These are phyloP conservation scores for Lasioglossum leucozonium DNA, from an alignment of 2,888 invertebrate genomes.

Conservation along the genomic window DNA sequence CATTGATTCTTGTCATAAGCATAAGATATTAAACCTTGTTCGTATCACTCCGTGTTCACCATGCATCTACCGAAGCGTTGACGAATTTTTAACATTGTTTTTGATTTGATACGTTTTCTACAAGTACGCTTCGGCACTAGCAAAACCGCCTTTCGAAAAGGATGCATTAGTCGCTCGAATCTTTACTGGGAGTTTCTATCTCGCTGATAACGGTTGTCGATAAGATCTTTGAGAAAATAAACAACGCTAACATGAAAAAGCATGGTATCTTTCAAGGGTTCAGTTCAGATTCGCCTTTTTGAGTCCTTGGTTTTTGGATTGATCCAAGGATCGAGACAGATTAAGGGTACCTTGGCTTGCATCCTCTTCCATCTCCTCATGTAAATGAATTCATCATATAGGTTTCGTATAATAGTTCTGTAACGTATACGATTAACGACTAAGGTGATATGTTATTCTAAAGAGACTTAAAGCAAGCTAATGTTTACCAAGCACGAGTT, in stretches of 20 bases:
- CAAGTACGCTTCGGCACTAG: slow-evolving; percentile 53
- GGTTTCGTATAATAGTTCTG: slow-evolving; percentile 20
- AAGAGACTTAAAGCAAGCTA: slow-evolving; percentile 15
- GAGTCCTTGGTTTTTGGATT: slow-evolving; percentile 45
- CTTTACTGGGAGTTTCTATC: slow-evolving; percentile 66
- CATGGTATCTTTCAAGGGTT: slow-evolving; percentile 57
- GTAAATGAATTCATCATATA: slow-evolving; percentile 70
- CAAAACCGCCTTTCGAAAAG: slow-evolving; percentile 46
- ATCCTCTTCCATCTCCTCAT: slow-evolving; percentile 64
- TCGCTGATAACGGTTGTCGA: slow-evolving; percentile 60
- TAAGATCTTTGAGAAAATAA: slow-evolving; percentile 58
- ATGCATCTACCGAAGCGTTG: slow-evolving; percentile 68
- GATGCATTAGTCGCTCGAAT: slow-evolving; percentile 71
- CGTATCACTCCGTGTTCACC: slow-evolving; percentile 30
- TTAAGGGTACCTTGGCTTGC: slow-evolving; percentile 44
- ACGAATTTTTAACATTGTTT: slow-evolving; percentile 49
- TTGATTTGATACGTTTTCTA: slow-evolving; percentile 54
- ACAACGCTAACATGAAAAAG: slow-evolving; percentile 55
- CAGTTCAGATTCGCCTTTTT: slow-evolving; percentile 56
- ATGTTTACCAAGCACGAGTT: slow-evolving; percentile 13
- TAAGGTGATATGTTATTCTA: slow-evolving; percentile 31
- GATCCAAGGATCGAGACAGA: slow-evolving; percentile 35
- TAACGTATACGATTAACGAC: slow-evolving; percentile 36
- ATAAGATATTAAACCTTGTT: slow-evolving; percentile 14
- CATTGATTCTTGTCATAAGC: not conserved